Conservation (phyloP, 2,888 invertebrate species). For the Agelastica alni region DNA sequence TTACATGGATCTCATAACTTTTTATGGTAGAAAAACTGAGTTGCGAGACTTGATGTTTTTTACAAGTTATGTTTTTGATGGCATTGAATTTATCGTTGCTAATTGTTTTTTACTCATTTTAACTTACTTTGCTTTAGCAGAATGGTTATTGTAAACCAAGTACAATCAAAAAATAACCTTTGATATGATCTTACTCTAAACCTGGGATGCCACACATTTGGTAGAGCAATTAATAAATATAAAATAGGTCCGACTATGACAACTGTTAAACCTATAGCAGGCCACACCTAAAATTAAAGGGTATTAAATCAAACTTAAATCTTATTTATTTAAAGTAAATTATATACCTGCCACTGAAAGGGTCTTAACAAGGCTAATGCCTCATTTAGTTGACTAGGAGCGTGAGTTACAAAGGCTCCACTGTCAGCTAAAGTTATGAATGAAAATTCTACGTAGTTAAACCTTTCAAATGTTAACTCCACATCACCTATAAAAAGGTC, state of each 20-base stretch:
- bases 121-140: conserved; percentile 72
- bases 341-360: conserved; percentile 69
- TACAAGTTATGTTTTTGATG: too few relatives aligned
- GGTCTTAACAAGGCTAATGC: conserved; percentile 74
- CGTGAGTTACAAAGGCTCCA: conserved; percentile 76
- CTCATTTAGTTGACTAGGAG: conserved; percentile 73
- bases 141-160: conserved; percentile 74
- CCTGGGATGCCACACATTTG: conserved; percentile 61
- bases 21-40: too few relatives aligned
- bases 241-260: conserved; percentile 71
- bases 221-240: conserved; percentile 69
- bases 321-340: neutral
- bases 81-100: too few relatives aligned
- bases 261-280: conserved; percentile 67
- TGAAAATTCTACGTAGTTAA: conserved; percentile 74
- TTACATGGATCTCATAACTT: too few relatives aligned
- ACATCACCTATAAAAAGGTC: conserved; percentile 78
- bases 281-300: conserved; percentile 75
- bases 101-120: neutral
- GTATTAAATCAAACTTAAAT: neutral
- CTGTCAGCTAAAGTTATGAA: conserved; percentile 77
- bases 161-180: conserved; percentile 63
- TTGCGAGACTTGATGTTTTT: too few relatives aligned
- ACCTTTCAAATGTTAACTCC: conserved; percentile 72
- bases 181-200: conserved; percentile 49